Evolutionary conservation across 2,797 vertebrate genomes (phyloP), one percentile per base, ranked within the genome.

Genomic region (Oceanodroma leucorhoa): DNA sequence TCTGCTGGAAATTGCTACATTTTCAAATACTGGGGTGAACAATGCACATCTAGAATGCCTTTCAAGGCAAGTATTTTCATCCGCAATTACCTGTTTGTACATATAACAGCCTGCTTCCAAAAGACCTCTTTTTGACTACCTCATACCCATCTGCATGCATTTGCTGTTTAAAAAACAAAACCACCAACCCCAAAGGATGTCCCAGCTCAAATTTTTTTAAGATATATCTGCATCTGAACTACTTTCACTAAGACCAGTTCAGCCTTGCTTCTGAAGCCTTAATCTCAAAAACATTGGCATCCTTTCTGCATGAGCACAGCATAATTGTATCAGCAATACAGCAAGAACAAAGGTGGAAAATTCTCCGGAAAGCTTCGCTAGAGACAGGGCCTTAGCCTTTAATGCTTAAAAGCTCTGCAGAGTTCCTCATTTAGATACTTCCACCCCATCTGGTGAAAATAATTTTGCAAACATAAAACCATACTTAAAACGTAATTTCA

Each of bases 391-490:
- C 71, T 85, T 81, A 70, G 54, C 51, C 80, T 60, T 57, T 95
- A 94, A 93, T 77, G 64, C 94, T 82, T 77, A 69, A 88, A 94
- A 92, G 73, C 75, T 80, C 89, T 21, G 69, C 65, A 29, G n/a
- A 84, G 51, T n/a, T 75, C 83, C 67, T 86, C 43, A 60, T 90
- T 95, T 57, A 86, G 86, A 64, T 30, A 54, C 57, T 38, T 72
- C 51, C 55, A 62, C n/a, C 50, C 72, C 93, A 93, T 89, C 91
- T 92, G 93, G 75, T 91, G 55, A 92, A 96, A 94, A 89, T 67
- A 3, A 72, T 87, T 94, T 77, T 55, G 88, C 77, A 93, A 95
- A 94, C 64, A 67, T 48, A 92, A 95, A 94, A 4, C 79, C 53
- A 32, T 89, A 50, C 62, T 94, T 94, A 93, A 70, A 41, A 45